These are phyloP conservation scores for Apeira syringaria DNA, from an alignment of 2,888 invertebrate genomes.

Conservation along the genomic window DNA sequence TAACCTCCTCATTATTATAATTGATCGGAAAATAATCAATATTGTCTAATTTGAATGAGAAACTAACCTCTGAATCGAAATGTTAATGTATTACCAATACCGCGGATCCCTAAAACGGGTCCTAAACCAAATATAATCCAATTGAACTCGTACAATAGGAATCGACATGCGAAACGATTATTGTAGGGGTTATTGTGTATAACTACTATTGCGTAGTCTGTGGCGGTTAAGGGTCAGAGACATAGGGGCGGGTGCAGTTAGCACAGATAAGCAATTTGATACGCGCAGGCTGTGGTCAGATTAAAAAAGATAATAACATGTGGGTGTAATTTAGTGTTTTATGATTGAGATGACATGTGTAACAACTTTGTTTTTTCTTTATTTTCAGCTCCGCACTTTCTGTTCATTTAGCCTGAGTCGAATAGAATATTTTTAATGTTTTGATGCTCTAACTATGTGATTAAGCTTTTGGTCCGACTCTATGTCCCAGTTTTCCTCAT, in stretches of 20 bases:
- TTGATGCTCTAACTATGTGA: no score
- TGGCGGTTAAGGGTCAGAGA: neutral
- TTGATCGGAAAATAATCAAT: no score
- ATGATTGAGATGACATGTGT: conserved; percentile 9
- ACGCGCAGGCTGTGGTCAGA: conserved; percentile 14
- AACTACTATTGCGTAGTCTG: neutral
- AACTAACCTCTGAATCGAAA: no score
- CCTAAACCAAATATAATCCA: conserved; percentile 28
- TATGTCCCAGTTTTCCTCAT: no score
- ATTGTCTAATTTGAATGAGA: no score
- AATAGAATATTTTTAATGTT: no score
- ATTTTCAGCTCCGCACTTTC: no score
- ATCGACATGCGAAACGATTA: conserved; percentile 31
- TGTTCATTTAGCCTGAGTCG: no score
- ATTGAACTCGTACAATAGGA: conserved; percentile 30
- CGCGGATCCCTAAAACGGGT: neutral
- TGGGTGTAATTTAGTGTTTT: conserved; percentile 17
- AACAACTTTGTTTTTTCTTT: no score
- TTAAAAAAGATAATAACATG: conserved; percentile 13
- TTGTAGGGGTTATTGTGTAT: conserved; percentile 1
- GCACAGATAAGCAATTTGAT: conserved; percentile 21
- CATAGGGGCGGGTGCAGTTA: conserved; percentile 5
- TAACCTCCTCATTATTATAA: no score
- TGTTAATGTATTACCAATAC: no score
- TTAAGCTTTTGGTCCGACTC: no score